A percentile compares a stretch with the other conserved stretches of the same genome.
These are phyloP conservation scores for Philantomba maxwellii DNA, from an alignment of 2,113 vertebrate species.

Conservation along the genomic window DNA sequence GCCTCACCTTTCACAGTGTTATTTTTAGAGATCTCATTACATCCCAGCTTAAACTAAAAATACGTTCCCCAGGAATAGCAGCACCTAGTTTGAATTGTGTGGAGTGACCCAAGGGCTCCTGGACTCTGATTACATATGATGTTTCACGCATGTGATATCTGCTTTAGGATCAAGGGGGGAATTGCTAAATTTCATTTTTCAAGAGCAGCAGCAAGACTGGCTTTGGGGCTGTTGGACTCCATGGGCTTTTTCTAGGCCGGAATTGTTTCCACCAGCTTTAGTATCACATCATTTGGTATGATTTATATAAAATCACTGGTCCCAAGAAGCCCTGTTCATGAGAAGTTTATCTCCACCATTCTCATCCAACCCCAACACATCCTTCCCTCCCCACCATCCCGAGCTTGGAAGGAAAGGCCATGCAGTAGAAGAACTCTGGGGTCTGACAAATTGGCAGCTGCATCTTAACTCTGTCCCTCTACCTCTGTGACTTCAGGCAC, in stretches of 20 bases:
- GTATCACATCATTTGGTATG: background rate
- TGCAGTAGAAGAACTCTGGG: background rate
- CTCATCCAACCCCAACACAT: background rate
- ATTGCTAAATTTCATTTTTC: background rate
- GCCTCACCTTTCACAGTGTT: slow-evolving; percentile 63
- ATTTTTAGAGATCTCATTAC: slow-evolving; percentile 66
- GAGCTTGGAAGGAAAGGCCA: background rate
- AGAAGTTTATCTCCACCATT: background rate
- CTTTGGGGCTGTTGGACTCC: background rate
- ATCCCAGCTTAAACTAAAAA: slow-evolving; percentile 68
- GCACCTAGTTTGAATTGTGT: slow-evolving; percentile 38
- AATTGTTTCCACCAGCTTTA: background rate
- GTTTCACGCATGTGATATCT: background rate
- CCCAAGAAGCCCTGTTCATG: background rate
- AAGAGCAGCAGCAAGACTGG: background rate
- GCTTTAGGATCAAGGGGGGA: background rate
- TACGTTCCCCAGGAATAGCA: slow-evolving; percentile 56
- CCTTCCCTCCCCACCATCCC: background rate
- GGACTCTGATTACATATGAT: slow-evolving; percentile 34
- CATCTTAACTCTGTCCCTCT: background rate
- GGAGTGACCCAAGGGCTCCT: background rate
- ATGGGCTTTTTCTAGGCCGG: background rate
- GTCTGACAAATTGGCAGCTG: background rate
- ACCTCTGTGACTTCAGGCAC: background rate
- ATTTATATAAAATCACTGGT: background rate